Percentiles rank a stretch among this genome's conserved stretches.
These are phyloP conservation scores for Stegana nigrithorax DNA, from an alignment of 2,888 invertebrate genomes.

Conservation along the genomic window DNA sequence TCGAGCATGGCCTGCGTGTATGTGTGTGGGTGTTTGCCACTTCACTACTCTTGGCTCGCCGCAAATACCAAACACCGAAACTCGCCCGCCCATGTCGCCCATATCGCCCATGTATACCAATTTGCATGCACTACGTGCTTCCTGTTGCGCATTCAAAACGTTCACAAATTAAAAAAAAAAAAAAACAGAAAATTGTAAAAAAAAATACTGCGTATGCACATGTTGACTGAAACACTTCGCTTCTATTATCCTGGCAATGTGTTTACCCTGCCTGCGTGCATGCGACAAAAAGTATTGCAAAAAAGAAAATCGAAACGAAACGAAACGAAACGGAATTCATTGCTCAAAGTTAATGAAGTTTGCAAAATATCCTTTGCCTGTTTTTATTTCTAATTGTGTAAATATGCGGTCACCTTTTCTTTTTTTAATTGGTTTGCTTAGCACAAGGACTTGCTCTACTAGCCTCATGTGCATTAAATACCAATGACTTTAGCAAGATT, in stretches of 20 bases:
- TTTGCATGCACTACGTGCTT: slow-evolving; percentile 5
- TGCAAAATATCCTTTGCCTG: slow-evolving; percentile 34
- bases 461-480: no score
- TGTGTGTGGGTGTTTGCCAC: slow-evolving; percentile 17
- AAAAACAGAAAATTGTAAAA: no score
- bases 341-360: slow-evolving; percentile 51
- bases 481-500: no score
- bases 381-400: slow-evolving; percentile 6
- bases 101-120: not conserved
- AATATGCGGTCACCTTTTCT: no score
- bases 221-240: slow-evolving; percentile 12
- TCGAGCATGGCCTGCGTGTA: not conserved
- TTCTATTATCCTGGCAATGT: slow-evolving; percentile 15
- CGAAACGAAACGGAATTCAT: slow-evolving; percentile 54
- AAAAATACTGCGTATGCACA: no score
- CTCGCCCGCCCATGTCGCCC: not conserved
- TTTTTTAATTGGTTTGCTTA: no score
- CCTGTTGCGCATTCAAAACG: slow-evolving; percentile 14
- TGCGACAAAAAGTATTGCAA: slow-evolving; percentile 12
- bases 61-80: no score
- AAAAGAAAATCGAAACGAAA: slow-evolving; percentile 23
- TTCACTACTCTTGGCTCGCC: no score
- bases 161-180: no score
- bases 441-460: no score
- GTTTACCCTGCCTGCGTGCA: slow-evolving; percentile 39